These are phyloP conservation scores for Phoeniculus purpureus DNA, from an alignment of 2,797 vertebrate species.

Conservation along the genomic window DNA sequence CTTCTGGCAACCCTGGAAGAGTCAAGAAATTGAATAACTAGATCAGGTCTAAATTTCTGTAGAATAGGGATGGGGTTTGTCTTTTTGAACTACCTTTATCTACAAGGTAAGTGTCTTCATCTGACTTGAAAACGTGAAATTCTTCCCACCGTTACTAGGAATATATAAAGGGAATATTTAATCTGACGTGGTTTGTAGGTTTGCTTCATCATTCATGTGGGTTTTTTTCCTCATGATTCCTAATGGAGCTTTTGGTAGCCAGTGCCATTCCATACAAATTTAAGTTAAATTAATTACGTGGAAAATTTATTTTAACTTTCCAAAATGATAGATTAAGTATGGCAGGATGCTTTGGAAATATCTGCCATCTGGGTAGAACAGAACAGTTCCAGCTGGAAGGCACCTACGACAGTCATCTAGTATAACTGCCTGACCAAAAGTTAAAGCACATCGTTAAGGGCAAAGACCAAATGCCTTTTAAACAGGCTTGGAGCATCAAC, in stretches of 20 bases:
- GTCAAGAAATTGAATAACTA: background rate
- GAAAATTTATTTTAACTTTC: background rate
- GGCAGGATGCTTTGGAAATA: background rate
- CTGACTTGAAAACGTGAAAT: background rate
- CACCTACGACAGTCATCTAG: background rate
- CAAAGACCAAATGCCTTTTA: background rate
- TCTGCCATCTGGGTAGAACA: background rate
- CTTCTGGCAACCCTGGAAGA: background rate
- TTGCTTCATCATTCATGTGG: background rate
- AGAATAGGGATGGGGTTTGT: background rate
- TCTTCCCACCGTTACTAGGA: background rate
- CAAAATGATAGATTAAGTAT: background rate
- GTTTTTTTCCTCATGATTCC: background rate
- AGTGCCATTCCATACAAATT: background rate
- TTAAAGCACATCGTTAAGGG: background rate
- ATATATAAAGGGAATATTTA: background rate
- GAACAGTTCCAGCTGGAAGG: background rate
- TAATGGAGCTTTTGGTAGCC: background rate
- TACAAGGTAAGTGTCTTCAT: background rate
- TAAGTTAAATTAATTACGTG: background rate
- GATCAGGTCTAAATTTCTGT: background rate
- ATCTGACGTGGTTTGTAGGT: background rate
- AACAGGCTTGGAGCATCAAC: background rate
- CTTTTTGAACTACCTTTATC: background rate
- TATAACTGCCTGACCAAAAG: background rate